Percentiles rank a stretch among this genome's conserved stretches.
Evolutionary conservation across 2,888 invertebrate genomes (phyloP).

Genomic region (Calliopum simillimum): DNA sequence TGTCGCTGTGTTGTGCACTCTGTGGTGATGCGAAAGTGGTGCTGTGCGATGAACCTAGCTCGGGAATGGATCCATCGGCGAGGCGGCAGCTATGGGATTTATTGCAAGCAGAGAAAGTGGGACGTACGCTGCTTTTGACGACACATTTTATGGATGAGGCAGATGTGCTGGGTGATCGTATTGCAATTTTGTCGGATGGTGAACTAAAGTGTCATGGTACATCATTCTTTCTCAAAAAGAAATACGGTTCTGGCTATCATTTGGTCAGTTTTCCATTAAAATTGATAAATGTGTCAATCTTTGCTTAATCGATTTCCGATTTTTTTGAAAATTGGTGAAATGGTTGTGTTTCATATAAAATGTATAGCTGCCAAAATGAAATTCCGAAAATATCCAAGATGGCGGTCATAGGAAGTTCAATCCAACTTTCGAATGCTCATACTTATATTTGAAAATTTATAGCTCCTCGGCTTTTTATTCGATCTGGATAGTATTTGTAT

Average conservation of each 20-base stretch:
- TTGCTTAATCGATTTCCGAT: too few species aligned
- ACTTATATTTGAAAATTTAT: too few species aligned
- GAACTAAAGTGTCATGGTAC: constrained; percentile 82
- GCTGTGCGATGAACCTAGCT: constrained; percentile 79
- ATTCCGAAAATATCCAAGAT: too few species aligned
- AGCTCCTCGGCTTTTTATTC: too few species aligned
- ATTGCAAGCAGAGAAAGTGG: constrained; percentile 76
- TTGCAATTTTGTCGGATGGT: constrained; percentile 86
- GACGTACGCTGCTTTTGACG: constrained; percentile 82
- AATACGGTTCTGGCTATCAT: constrained; percentile 85
- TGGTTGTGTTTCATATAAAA: too few species aligned
- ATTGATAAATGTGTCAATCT: not conserved
- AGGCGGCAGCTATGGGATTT: constrained; percentile 84
- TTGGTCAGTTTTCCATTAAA: constrained; percentile 68
- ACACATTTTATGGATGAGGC: constrained; percentile 93
- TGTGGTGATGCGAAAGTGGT: constrained; percentile 79
- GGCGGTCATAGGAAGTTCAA: too few species aligned
- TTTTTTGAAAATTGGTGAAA: too few species aligned
- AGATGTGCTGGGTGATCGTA: constrained; percentile 84
- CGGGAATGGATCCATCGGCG: constrained; percentile 86
- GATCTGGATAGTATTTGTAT: too few species aligned
- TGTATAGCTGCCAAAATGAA: too few species aligned
- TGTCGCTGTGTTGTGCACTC: constrained; percentile 79
- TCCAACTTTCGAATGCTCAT: too few species aligned
- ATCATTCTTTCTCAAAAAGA: constrained; percentile 81